Percentiles rank a stretch among this genome's conserved stretches.
Conservation (phyloP, 2,888 invertebrate genomes). For the Mythimna albipuncta region DNA sequence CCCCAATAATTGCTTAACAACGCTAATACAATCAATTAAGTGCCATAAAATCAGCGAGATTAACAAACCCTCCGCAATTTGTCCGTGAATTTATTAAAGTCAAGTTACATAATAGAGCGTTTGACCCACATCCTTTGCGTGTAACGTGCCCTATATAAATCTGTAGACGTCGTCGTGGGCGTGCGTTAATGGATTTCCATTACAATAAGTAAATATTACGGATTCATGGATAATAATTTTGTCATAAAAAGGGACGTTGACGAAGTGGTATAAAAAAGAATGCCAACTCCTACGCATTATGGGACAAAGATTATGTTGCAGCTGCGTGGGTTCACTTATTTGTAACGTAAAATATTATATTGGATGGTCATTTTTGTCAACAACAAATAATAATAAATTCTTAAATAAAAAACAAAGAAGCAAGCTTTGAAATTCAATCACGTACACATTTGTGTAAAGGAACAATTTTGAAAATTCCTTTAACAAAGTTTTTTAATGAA, state of each 20-base stretch:
- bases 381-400: conserved; percentile 17
- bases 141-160: conserved; percentile 62
- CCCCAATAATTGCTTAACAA: conserved; percentile 34
- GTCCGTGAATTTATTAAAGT: conserved; percentile 45
- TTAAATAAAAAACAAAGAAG: conserved; percentile 34
- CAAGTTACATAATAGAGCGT: conserved; percentile 56
- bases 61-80: conserved; percentile 41
- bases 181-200: conserved; percentile 80
- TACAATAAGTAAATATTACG: conserved; percentile 72
- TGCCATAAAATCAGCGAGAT: conserved; percentile 36
- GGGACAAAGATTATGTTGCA: conserved; percentile 42
- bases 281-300: conserved; percentile 53
- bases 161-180: conserved; percentile 67
- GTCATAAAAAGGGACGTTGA: conserved; percentile 65
- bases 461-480: conserved; percentile 39
- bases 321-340: conserved; percentile 51
- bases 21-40: conserved; percentile 37
- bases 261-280: conserved; percentile 49
- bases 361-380: conserved; percentile 18
- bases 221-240: conserved; percentile 66
- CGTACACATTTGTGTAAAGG: conserved; percentile 40
- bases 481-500: conserved; percentile 17
- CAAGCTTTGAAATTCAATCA: conserved; percentile 40
- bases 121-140: conserved; percentile 60
- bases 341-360: conserved; percentile 32